Evolutionary conservation across 2,888 invertebrate genomes (phyloP), one percentile per base, ranked within the genome.

Genomic region (Caenorhabditis zanzibari): DNA sequence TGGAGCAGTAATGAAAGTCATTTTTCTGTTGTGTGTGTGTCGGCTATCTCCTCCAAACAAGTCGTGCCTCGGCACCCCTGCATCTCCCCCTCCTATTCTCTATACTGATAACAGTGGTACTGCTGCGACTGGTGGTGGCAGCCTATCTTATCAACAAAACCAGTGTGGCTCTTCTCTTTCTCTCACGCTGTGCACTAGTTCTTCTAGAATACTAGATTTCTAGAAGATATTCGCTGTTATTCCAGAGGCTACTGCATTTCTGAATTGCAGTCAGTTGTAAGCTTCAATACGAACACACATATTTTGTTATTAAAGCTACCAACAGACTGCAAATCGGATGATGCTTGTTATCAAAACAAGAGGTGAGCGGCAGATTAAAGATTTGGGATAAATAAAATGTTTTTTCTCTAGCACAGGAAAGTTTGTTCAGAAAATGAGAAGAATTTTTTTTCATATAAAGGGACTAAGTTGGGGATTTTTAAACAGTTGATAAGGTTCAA

Each of bases 231-330:
- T 12, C 10, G 38, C 6, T 38, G 7, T 38, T 38, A 38, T 38
- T 38, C n/a, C 38, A 6, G 10, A 6, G 7, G 12, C 28, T 24
- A 0, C 10, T 28, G 54, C 58, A 41, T 64, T 26, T 28, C 35
- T 7, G 63, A 71, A 32, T 71, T 79, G 79, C 56, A 72, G 79
- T 71, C 79, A 71, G 71, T 71, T 79, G 71, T 58, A 79, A 71
- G 79, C 79, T 79, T 79, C n/a, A 79, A 79, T 79, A 79, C 71
- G 35, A 26, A 44, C 35, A 54, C 22, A 54, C 22, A 19, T 14
- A 44, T 10, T 56, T 44, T 59, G 79, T 47, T 79, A 79, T 79
- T 79, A 79, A 79, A 79, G 79, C 79, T 79, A 79, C 79, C 79
- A 79, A 79, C 71, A 63, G 79, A 52, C 79, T 79, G 54, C 79